Percentiles rank a stretch among this genome's conserved stretches.
Conservation (phyloP, 53 echinoderm and acorn worm species). For the Arbacia lixula region DNA sequence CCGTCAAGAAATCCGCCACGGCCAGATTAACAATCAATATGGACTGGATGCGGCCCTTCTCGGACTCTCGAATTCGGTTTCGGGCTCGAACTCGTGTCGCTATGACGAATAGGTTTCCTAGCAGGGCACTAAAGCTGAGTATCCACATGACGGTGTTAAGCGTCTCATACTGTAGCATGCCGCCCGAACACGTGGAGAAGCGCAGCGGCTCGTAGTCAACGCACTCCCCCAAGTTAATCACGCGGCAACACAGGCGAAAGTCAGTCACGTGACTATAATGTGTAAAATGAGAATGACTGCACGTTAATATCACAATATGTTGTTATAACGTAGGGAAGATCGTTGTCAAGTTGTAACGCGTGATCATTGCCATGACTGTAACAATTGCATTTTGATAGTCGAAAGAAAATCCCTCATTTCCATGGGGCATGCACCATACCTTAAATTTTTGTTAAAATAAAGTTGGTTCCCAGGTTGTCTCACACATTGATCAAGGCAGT, state of each 20-base stretch:
- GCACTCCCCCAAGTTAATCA: conserved; percentile 1
- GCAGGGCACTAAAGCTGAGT: conserved; percentile 37
- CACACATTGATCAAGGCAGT: too few relatives aligned
- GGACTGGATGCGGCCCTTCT: conserved; percentile 53
- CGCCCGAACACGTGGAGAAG: conserved; percentile 34
- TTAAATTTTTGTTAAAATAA: not conserved
- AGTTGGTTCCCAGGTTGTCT: not conserved
- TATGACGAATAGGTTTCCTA: conserved; percentile 52
- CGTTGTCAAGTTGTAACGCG: not conserved
- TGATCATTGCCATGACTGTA: not conserved
- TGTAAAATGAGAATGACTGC: not conserved
- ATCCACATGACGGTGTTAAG: conserved; percentile 34
- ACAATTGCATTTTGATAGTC: too few relatives aligned
- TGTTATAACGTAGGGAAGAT: not conserved
- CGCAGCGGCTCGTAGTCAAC: conserved; percentile 28
- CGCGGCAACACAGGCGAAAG: conserved; percentile 42
- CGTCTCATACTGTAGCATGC: conserved; percentile 7
- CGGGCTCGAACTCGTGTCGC: conserved; percentile 34
- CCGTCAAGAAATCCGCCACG: conserved; percentile 69
- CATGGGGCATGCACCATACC: not conserved
- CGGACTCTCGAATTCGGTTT: not conserved
- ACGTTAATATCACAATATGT: too few relatives aligned
- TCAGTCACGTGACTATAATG: conserved; percentile 38
- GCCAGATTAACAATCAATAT: conserved; percentile 71
- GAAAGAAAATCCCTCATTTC: too few relatives aligned